A percentile compares a stretch with the other conserved stretches of the same genome.
Conservation (phyloP, 2,113 vertebrate species). For the Scatophagus argus region DNA sequence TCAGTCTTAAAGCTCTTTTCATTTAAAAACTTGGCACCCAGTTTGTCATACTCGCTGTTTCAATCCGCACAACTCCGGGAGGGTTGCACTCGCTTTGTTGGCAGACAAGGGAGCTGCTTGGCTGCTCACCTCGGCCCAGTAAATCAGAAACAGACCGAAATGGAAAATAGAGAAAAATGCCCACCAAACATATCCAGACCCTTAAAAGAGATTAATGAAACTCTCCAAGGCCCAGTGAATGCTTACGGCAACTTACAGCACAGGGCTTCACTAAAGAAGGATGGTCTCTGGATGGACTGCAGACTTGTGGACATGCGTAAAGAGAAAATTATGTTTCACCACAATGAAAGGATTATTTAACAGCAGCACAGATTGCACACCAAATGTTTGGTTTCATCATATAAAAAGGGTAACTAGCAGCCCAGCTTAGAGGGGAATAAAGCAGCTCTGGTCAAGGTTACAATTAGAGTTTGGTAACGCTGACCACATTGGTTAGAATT, state of each 20-base stretch:
- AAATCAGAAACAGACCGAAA: constrained; percentile 79
- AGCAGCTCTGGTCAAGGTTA: constrained; percentile 13
- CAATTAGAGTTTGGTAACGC: constrained; percentile 19
- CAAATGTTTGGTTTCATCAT: constrained; percentile 5
- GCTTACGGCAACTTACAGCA: not conserved
- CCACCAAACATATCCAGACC: constrained; percentile 50
- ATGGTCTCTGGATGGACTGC: not conserved
- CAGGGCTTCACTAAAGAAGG: not conserved
- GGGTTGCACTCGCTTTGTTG: constrained; percentile 57
- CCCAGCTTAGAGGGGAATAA: constrained; percentile 8
- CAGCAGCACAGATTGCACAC: constrained; percentile 10
- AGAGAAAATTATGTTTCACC: not conserved
- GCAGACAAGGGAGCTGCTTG: constrained; percentile 65
- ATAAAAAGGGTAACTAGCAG: constrained; percentile 21
- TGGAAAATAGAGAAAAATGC: constrained; percentile 63
- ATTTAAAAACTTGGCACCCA: constrained; percentile 57
- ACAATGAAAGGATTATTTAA: constrained; percentile 24
- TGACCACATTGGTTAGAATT: constrained; percentile 36
- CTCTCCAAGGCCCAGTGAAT: constrained; percentile 13
- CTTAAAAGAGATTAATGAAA: constrained; percentile 45
- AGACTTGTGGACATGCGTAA: constrained; percentile 22
- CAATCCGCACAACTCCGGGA: constrained; percentile 57
- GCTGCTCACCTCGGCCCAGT: constrained; percentile 60
- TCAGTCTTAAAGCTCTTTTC: constrained; percentile 44
- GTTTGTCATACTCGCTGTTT: constrained; percentile 42